Percentiles rank a stretch among this genome's conserved stretches.
Conservation (phyloP, 2,888 invertebrate species). For the Torymus tubicola region DNA sequence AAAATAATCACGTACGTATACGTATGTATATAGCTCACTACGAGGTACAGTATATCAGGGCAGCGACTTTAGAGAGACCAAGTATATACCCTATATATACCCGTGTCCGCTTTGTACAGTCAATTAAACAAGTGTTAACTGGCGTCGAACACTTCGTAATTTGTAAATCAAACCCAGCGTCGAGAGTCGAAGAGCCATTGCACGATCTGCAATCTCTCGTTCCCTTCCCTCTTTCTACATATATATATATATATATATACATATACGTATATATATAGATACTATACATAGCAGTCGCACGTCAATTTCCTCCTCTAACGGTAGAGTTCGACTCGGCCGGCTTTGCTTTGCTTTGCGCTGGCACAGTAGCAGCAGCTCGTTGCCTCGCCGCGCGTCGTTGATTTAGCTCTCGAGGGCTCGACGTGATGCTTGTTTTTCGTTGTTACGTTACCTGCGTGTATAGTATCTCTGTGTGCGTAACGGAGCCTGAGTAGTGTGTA, state of each 20-base stretch:
- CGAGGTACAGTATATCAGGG: too few relatives aligned
- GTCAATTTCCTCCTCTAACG: conserved; percentile 5
- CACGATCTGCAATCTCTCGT: not conserved
- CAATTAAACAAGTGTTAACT: conserved; percentile 55
- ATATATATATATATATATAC: too few relatives aligned
- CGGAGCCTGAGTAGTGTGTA: too few relatives aligned
- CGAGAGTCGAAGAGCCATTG: too few relatives aligned
- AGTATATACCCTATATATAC: too few relatives aligned
- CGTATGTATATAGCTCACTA: too few relatives aligned
- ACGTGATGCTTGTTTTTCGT: conserved; percentile 22
- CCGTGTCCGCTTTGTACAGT: conserved; percentile 8
- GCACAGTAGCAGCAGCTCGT: too few relatives aligned
- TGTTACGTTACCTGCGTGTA: not conserved
- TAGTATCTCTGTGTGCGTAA: too few relatives aligned
- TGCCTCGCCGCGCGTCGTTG: too few relatives aligned
- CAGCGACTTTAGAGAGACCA: too few relatives aligned
- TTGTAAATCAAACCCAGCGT: conserved; percentile 48
- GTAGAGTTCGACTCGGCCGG: conserved; percentile 20
- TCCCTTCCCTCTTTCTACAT: not conserved
- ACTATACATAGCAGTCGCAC: not conserved
- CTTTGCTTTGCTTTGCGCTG: not conserved
- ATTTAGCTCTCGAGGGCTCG: too few relatives aligned
- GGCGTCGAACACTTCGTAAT: conserved; percentile 42
- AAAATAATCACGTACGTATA: too few relatives aligned
- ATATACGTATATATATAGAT: not conserved